Evolutionary conservation across 2,888 invertebrate species (phyloP).

Genomic region (Eudemis profundana): DNA sequence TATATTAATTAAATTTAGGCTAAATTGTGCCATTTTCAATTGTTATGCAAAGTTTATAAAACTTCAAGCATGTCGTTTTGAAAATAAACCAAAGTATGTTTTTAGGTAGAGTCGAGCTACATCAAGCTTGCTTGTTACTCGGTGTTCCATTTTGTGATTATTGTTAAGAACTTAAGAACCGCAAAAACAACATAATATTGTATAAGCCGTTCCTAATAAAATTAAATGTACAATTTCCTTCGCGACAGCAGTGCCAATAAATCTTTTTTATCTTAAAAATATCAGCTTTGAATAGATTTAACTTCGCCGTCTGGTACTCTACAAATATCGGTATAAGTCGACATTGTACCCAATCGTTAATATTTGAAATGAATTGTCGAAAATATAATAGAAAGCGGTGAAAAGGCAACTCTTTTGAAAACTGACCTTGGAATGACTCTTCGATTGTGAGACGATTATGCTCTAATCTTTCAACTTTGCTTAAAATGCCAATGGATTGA

Average conservation of each 20-base stretch:
- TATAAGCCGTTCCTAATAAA: no score
- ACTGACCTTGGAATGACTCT: neutral
- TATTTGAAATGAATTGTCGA: conserved; percentile 3
- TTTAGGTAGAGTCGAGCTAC: no score
- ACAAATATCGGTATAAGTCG: neutral
- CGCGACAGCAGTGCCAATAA: neutral
- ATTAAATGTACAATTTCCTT: neutral
- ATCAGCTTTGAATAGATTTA: neutral
- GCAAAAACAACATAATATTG: no score
- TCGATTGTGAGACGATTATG: neutral
- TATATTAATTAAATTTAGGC: no score
- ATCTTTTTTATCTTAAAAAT: neutral
- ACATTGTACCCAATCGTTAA: neutral
- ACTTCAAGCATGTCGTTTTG: no score
- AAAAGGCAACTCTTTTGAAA: conserved; percentile 5
- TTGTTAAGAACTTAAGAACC: no score
- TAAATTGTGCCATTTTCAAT: no score
- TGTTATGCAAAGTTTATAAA: no score
- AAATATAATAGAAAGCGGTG: neutral
- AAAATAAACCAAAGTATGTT: no score
- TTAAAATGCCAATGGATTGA: neutral
- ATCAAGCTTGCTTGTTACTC: no score
- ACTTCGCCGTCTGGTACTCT: neutral
- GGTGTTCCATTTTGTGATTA: no score
- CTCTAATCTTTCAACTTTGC: neutral